A percentile compares a stretch with the other conserved stretches of the same genome.
These are phyloP conservation scores for Todiramphus saurophagus DNA, from an alignment of 2,113 vertebrate species.

Conservation along the genomic window DNA sequence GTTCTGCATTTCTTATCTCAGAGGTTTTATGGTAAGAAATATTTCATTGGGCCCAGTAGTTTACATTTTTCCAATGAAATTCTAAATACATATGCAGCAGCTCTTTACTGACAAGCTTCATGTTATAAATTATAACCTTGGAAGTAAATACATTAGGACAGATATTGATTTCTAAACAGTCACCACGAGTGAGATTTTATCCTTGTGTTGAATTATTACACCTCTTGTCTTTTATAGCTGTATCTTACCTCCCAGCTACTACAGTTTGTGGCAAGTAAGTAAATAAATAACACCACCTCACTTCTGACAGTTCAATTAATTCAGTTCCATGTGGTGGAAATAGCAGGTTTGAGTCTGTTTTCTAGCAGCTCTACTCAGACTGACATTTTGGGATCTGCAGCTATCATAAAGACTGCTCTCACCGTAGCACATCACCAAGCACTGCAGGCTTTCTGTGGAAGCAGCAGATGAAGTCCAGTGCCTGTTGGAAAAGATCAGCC, in stretches of 20 bases:
- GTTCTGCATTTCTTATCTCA: conserved; percentile 38
- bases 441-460: not conserved
- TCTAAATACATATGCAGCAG: conserved; percentile 25
- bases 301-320: conserved; percentile 6
- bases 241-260: conserved; percentile 10
- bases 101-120: not conserved
- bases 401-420: not conserved
- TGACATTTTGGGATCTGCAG: not conserved
- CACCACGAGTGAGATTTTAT: conserved; percentile 8
- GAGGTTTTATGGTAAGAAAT: conserved; percentile 18
- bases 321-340: not conserved
- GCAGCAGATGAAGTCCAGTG: not conserved
- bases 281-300: not conserved
- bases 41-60: not conserved
- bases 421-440: not conserved
- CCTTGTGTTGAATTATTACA: not conserved
- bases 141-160: not conserved
- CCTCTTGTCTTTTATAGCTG: not conserved
- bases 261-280: not conserved
- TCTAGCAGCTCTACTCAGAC: not conserved
- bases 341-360: not conserved
- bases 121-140: not conserved
- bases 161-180: conserved; percentile 29
- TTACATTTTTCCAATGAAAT: conserved; percentile 49
- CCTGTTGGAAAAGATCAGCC: not conserved